Evolutionary conservation across 1,140 invertebrate genomes (phyloP).

Genomic region (Drosophila truncata): DNA sequence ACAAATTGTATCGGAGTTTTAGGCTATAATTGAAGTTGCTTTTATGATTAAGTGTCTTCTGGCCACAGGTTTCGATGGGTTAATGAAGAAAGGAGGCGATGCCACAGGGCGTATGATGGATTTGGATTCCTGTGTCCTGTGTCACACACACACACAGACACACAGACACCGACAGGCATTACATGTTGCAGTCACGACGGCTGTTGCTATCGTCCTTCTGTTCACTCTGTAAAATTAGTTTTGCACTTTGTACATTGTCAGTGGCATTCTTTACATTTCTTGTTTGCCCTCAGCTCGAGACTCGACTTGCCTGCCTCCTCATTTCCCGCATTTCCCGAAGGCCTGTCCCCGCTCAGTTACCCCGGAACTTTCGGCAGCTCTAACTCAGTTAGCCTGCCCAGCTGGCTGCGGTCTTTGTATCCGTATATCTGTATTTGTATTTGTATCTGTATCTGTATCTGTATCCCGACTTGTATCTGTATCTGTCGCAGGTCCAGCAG

Average conservation of each 20-base stretch:
- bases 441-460: conserved; percentile 4
- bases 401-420: conserved; percentile 25
- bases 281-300: conserved; percentile 48
- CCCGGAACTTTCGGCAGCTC: conserved; percentile 39
- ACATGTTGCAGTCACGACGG: conserved; percentile 59
- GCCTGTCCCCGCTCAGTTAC: neutral
- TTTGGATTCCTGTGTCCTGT: conserved; percentile 35
- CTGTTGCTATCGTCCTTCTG: conserved; percentile 39
- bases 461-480: conserved; percentile 1
- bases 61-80: conserved; percentile 30
- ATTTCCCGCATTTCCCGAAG: conserved; percentile 1
- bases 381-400: conserved; percentile 54
- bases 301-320: conserved; percentile 10
- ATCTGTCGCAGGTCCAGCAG: conserved; percentile 22
- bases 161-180: conserved; percentile 48
- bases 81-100: conserved; percentile 28
- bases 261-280: conserved; percentile 83
- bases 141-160: too few species aligned
- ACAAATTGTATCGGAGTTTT: conserved; percentile 11
- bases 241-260: conserved; percentile 84
- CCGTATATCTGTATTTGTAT: conserved; percentile 6
- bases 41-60: conserved; percentile 41
- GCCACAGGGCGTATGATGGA: conserved; percentile 74
- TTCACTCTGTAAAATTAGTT: conserved; percentile 83
- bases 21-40: conserved; percentile 25